Conservation (phyloP, 2,113 vertebrate genomes). For the human region DNA sequence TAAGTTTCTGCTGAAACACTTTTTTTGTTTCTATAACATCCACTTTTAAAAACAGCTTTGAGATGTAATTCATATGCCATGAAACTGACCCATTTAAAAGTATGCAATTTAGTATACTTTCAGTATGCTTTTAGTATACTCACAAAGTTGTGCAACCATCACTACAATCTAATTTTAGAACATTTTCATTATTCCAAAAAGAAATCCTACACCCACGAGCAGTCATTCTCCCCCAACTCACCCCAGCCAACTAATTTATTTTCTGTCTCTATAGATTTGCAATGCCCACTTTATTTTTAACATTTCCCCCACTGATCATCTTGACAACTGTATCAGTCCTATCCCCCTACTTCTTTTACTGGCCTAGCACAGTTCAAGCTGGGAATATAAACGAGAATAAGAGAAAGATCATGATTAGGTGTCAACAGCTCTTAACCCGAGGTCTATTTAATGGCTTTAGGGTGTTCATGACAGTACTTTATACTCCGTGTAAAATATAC, state of each 20-base stretch:
- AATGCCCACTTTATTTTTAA: background rate
- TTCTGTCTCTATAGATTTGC: background rate
- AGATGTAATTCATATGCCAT: background rate
- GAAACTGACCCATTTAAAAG: background rate
- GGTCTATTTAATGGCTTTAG: background rate
- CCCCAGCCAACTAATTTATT: background rate
- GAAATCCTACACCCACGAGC: background rate
- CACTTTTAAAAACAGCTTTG: background rate
- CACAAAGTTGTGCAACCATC: background rate
- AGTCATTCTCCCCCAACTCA: background rate
- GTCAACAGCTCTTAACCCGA: background rate
- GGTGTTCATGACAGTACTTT: background rate
- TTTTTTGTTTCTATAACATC: background rate
- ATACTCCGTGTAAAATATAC: background rate
- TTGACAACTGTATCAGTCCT: background rate
- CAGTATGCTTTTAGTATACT: background rate
- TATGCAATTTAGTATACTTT: background rate
- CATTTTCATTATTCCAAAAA: background rate
- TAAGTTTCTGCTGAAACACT: background rate
- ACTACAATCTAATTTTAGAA: background rate
- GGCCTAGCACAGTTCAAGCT: background rate
- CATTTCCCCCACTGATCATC: background rate
- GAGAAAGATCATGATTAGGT: background rate
- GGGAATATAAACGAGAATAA: background rate
- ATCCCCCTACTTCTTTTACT: background rate